A percentile compares a stretch with the other conserved stretches of the same genome.
Evolutionary conservation across 2,888 invertebrate genomes (phyloP).

Genomic region (Volucella bombylans): DNA sequence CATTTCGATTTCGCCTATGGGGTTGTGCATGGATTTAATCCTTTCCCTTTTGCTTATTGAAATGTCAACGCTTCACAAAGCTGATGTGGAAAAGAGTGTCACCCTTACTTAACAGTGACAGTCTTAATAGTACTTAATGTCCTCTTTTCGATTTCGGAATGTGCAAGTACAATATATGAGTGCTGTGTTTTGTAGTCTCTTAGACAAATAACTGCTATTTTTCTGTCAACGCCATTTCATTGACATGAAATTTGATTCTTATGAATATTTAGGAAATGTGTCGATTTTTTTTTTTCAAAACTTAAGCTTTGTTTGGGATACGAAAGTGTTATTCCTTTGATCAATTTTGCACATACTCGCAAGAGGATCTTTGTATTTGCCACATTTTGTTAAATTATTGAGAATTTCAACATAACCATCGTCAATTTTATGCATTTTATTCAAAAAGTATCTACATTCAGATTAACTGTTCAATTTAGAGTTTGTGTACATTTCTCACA

Average conservation of each 20-base stretch:
- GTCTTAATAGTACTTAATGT: slow-evolving; percentile 69
- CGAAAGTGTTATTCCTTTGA: too few species aligned
- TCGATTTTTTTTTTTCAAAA: neutral
- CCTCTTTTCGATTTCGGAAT: slow-evolving; percentile 42
- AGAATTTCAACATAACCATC: too few species aligned
- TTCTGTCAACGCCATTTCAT: slow-evolving; percentile 36
- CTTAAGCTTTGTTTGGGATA: too few species aligned
- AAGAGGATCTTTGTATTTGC: too few species aligned
- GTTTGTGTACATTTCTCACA: slow-evolving; percentile 63
- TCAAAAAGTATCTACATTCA: neutral
- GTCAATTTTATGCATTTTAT: too few species aligned
- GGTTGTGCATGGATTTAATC: slow-evolving; percentile 41
- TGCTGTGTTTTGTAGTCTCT: slow-evolving; percentile 33
- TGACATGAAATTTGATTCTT: slow-evolving; percentile 52
- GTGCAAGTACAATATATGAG: slow-evolving; percentile 18
- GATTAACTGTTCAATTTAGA: slow-evolving; percentile 14
- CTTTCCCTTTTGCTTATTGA: slow-evolving; percentile 54
- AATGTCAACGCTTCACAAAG: slow-evolving; percentile 48
- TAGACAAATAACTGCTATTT: slow-evolving; percentile 68
- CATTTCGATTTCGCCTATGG: slow-evolving; percentile 4
- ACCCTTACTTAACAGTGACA: slow-evolving; percentile 63
- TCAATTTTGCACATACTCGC: too few species aligned
- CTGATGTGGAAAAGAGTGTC: slow-evolving; percentile 45
- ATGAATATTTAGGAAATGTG: slow-evolving; percentile 19
- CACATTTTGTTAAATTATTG: too few species aligned